Evolutionary conservation across 2,113 vertebrate genomes (phyloP), one percentile per base, ranked within the genome.

Genomic region (Cairina moschata): DNA sequence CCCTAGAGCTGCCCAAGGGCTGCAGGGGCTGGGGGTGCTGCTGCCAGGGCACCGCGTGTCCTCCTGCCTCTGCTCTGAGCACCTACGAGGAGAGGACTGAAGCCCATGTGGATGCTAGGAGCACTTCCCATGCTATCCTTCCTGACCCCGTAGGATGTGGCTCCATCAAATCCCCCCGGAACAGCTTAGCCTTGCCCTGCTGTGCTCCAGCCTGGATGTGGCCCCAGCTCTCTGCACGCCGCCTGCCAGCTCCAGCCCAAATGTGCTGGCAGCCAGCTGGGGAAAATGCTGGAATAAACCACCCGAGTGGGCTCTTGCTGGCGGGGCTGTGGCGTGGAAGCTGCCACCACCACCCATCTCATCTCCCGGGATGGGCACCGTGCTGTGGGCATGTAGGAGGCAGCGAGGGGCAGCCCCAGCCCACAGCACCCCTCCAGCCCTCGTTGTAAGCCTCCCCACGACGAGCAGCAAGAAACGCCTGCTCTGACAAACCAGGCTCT

Each of bases 61-160:
- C 50, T 52, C 23, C 23, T 26, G 50, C 50, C 23, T 52, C 50
- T 52, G 50, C 50, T 52, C 50, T 14, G 23, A 7, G 23, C 50
- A 25, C 50, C 50, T 23, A 25, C 23, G 13, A 52, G 50, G 50
- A 52, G 12, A 8, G 23, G 23, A 52, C 23, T 13, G 50, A 52
- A 88, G 26, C 10, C 54, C 3, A 0, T 11, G 32, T 3, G 42
- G 28, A 46, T 21, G 38, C 44, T 58, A 3, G 0, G 32, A 65
- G 13, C 4, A 2, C 32, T 40, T 20, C 2, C 2, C 16, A 23
- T 16, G 28, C 44, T 1, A 0, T 11, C 4, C 17, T 80, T 32
- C n/a, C 65, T 13, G 29, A 71, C 2, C 28, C 44, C 2, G 60
- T 10, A 50, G 76, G 76, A n/a, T 25, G 16, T 40, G 71, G 28